A percentile compares a stretch with the other conserved stretches of the same genome.
phyloP scores from a whole-genome alignment of 1,140 invertebrate species.

The Drosophila tani region DNA sequence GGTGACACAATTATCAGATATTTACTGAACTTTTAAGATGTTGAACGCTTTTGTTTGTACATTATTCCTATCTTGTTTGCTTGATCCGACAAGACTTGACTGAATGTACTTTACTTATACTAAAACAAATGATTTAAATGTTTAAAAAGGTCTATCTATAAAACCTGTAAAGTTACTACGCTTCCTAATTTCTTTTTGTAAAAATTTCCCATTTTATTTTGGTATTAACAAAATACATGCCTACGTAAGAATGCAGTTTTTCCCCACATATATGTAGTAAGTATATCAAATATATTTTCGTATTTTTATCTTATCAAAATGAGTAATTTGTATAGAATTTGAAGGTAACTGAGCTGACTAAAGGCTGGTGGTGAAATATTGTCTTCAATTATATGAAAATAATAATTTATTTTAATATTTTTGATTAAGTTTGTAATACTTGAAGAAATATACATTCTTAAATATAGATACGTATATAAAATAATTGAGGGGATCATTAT shows the following conservation, averaged over 20 bases:
- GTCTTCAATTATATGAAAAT: background rate
- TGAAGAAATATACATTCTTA: too few relatives aligned
- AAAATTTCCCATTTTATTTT: background rate
- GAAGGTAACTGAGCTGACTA: background rate
- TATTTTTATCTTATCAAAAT: conserved; percentile 33
- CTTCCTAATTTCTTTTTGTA: background rate
- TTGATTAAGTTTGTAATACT: too few relatives aligned
- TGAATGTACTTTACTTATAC: background rate
- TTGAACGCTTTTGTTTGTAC: background rate
- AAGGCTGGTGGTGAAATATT: conserved; percentile 18
- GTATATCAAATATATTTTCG: background rate
- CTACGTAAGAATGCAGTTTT: background rate
- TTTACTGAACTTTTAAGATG: background rate
- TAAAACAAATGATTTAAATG: background rate
- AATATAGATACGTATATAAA: background rate
- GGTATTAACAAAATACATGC: background rate
- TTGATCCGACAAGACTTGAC: background rate
- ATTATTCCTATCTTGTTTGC: background rate
- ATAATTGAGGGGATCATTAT: background rate
- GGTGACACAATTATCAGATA: background rate
- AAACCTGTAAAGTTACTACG: background rate
- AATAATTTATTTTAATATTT: too few relatives aligned
- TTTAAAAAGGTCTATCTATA: background rate
- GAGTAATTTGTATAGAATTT: conserved; percentile 14
- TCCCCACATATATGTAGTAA: background rate